Evolutionary conservation across 2,888 invertebrate species (phyloP).

Genomic region (Pocota personata): DNA sequence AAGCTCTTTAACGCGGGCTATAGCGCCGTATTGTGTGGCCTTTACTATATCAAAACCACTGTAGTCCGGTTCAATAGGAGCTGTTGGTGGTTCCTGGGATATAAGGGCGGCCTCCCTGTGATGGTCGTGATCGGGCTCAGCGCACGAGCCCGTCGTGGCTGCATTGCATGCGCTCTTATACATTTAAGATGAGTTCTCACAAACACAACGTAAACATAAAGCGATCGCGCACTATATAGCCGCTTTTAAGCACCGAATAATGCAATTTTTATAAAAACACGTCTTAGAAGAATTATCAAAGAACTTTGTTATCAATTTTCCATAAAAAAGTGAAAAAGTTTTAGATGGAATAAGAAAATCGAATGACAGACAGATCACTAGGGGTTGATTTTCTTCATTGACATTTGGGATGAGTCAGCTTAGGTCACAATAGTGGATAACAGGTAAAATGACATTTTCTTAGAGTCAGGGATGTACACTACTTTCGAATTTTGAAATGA

Average conservation of each 20-base stretch:
- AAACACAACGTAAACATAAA: conserved; percentile 68
- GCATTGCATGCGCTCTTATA: conserved; percentile 90
- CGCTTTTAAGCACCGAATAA: conserved; percentile 12
- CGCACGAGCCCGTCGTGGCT: conserved; percentile 86
- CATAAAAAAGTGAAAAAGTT: conserved; percentile 66
- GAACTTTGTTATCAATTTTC: conserved; percentile 59
- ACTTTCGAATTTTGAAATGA: too few relatives aligned
- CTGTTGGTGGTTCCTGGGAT: conserved; percentile 86
- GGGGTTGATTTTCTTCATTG: conserved; percentile 66
- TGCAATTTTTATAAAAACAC: conserved; percentile 6
- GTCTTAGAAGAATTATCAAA: conserved; percentile 16
- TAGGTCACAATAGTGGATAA: conserved; percentile 49
- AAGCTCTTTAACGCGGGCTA: conserved; percentile 91
- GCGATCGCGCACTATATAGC: conserved; percentile 45
- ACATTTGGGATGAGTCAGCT: conserved; percentile 68
- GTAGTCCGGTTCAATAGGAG: conserved; percentile 88
- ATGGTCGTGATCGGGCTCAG: conserved; percentile 85
- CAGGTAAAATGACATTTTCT: conserved; percentile 2
- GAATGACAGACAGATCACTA: conserved; percentile 65
- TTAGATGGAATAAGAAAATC: conserved; percentile 61
- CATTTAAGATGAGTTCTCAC: conserved; percentile 82
- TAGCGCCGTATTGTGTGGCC: conserved; percentile 97
- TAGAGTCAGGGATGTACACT: not conserved
- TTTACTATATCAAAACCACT: conserved; percentile 95
- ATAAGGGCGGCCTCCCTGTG: conserved; percentile 84